Evolutionary conservation across 2,888 invertebrate genomes (phyloP).

Genomic region (Brenthis hecate): DNA sequence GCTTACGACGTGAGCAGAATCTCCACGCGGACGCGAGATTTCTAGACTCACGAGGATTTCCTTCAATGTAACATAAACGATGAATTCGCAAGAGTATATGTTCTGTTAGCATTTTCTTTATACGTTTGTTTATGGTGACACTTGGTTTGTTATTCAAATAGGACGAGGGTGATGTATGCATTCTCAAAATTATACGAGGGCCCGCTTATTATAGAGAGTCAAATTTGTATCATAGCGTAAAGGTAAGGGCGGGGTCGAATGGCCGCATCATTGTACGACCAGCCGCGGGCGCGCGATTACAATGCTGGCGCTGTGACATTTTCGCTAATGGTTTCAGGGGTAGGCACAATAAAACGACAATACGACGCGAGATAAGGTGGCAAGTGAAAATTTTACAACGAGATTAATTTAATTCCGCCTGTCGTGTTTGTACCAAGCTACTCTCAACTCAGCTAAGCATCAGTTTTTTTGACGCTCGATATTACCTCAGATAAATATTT

Average conservation of each 20-base stretch:
- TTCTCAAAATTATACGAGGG: conserved; percentile 44
- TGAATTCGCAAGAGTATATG: conserved; percentile 55
- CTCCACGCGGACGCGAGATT: conserved; percentile 62
- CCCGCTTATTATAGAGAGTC: conserved; percentile 72
- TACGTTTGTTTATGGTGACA: conserved; percentile 41
- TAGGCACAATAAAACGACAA: conserved; percentile 81
- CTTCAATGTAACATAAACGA: conserved; percentile 45
- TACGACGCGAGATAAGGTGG: conserved; percentile 80
- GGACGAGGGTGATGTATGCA: conserved; percentile 49
- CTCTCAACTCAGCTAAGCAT: conserved; percentile 34
- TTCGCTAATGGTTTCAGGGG: conserved; percentile 81
- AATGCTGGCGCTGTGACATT: conserved; percentile 80
- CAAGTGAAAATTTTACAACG: conserved; percentile 79
- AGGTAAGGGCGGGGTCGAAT: conserved; percentile 75
- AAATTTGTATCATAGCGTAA: conserved; percentile 77
- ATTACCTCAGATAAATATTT: conserved; percentile 3
- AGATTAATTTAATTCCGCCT: conserved; percentile 75
- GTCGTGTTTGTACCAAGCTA: conserved; percentile 42
- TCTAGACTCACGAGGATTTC: conserved; percentile 65
- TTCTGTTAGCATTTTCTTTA: conserved; percentile 49
- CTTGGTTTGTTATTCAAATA: conserved; percentile 51
- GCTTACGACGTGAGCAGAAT: conserved; percentile 77
- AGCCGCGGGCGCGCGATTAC: conserved; percentile 73
- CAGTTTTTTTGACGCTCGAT: conserved; percentile 14
- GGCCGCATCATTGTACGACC: conserved; percentile 76